Evolutionary conservation across 2,113 vertebrate genomes (phyloP), one percentile per base, ranked within the genome.

Genomic region (Zapornia atra): DNA sequence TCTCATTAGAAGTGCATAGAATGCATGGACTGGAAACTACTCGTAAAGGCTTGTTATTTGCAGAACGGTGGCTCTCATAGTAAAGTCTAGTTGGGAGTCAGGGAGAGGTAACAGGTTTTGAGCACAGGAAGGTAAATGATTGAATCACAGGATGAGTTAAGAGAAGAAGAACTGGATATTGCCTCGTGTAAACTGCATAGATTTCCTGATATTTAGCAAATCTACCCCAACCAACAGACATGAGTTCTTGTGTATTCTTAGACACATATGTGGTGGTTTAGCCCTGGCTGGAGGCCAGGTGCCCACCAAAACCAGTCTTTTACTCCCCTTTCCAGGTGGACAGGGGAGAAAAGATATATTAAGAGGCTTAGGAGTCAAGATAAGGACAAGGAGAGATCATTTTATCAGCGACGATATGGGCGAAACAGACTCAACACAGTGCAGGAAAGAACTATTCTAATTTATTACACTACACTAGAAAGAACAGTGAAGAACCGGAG

Each of bases 211-310:
- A 54, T 46, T 51, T 16, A 54, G 51, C 38, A 72, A 17, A 22
- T 9, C 2, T 71, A 22, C 50, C 24, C 14, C 1, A 5, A 24
- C 10, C 34, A n/a, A 26, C 59, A 34, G 17, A 38, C 0, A 1
- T 3, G 4, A 59, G 31, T 68, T 71, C 57, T 56, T 70, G 28
- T 9, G 42, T 75, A 3, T 50, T 81, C 46, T 34, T 21, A 8
- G 79, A 59, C 61, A 70, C 50, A n/a, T n/a, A n/a, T n/a, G n/a
- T n/a, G n/a, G n/a, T n/a, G n/a, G n/a, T n/a, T n/a, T n/a, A n/a
- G n/a, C n/a, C n/a, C n/a, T n/a, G n/a, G n/a, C n/a, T n/a, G n/a
- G n/a, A n/a, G n/a, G n/a, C n/a, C n/a, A n/a, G n/a, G n/a, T n/a
- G n/a, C n/a, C n/a, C n/a, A n/a, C n/a, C n/a, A n/a, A n/a, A n/a